Base-by-base conservation (phyloP, 2,113 vertebrate species). In the Columba livia region DNA sequence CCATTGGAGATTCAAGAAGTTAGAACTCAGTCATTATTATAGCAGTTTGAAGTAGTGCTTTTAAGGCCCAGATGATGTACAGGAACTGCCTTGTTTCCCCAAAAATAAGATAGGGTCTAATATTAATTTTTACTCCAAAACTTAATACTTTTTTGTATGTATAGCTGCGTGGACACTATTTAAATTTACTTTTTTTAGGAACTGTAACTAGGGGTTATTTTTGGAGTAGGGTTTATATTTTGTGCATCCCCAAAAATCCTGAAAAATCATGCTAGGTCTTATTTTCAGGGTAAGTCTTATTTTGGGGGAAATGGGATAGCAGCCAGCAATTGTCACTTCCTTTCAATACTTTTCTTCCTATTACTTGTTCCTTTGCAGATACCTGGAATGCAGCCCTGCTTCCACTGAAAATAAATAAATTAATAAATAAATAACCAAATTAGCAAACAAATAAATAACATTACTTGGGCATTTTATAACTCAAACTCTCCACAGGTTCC, bases 401-500 rank as follows among this genome's bases (percentile, higher is more conserved):
- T 53, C 5, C 25, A 61, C 0, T 24, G 14, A 1, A 34, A 16
- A 64, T 54, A 7, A 17, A 24, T 7, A 20, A 2, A 1, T 0
- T 20, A 53, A 18, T 19, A 29, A 5, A 12, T 3, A 58, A 15
- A 47, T 47, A 47, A 19, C 15, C 18, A 47, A 47, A 47, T 47
- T 19, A 28, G 11, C 40, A 40, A 28, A 9, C 25, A 44, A 44
- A 44, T 18, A 44, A 44, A 44, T 44, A 47, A 15, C 17, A 9
- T 23, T 7, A 5, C 26, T 64, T 79, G 32, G 14, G 8, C 7
- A 48, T 79, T 87, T 80, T 67, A 44, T 5, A 24, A n/a, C 6
- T 17, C 25, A 57, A 28, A 23, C 25, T 66, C 32, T 81, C 34
- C 23, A 25, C 26, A 47, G 11, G 20, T 44, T 86, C 61, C 36